These are phyloP conservation scores for Drosophila watanabei DNA, from an alignment of 1,140 invertebrate species.

Conservation along the genomic window DNA sequence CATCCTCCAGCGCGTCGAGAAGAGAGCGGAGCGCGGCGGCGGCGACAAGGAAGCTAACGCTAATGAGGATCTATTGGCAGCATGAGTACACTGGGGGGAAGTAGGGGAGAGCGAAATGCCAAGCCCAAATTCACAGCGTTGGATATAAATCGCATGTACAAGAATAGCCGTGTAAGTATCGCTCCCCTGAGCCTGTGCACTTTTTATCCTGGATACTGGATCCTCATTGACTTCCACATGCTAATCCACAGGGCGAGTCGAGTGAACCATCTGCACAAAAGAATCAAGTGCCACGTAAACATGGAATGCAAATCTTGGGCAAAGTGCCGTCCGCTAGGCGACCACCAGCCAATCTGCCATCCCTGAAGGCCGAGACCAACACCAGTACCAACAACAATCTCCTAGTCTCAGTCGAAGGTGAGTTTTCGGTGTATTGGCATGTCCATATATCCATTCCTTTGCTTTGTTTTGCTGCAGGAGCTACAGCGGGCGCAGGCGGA, in stretches of 20 bases:
- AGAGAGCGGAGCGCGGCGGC: constrained; percentile 73
- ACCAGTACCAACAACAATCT: constrained; percentile 83
- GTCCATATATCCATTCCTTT: neutral
- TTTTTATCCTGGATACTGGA: neutral
- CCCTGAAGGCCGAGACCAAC: constrained; percentile 96
- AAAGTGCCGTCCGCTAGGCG: constrained; percentile 98
- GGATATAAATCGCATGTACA: constrained; percentile 99
- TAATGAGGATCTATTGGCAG: constrained; percentile 88
- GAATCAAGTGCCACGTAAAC: constrained; percentile 95
- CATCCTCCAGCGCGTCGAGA: constrained; percentile 46
- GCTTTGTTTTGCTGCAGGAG: constrained; percentile 18
- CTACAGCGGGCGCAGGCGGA: constrained; percentile 42
- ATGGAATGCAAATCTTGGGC: constrained; percentile 99
- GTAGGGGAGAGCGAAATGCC: constrained; percentile 89
- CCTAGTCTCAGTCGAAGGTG: constrained; percentile 82
- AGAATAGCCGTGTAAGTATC: constrained; percentile 91
- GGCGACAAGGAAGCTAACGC: constrained; percentile 85
- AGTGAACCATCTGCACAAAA: constrained; percentile 94
- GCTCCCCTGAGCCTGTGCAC: neutral
- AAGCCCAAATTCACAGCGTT: constrained; percentile 97
- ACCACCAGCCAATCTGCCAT: constrained; percentile 98
- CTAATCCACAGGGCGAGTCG: constrained; percentile 92
- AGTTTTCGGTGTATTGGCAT: neutral
- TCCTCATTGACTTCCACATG: neutral
- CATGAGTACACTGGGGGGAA: constrained; percentile 96